phyloP scores from a whole-genome alignment of 2,113 vertebrate species.

The Mobula hypostoma region DNA sequence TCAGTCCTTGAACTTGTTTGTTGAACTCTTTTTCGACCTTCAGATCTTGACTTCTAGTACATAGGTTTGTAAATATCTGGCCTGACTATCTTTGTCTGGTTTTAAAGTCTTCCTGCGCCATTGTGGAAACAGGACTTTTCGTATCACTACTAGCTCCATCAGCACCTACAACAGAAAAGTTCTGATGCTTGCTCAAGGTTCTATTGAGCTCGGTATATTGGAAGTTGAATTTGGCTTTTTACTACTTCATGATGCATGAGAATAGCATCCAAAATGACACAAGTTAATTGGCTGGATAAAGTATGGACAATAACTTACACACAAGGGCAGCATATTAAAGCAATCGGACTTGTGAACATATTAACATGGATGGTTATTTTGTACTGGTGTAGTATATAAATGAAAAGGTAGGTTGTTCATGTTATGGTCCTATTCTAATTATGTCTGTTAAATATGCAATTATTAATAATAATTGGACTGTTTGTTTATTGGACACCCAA shows the following conservation, averaged over 20 bases:
- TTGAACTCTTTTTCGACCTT: too few relatives aligned
- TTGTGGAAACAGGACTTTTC: too few relatives aligned
- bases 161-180: neutral
- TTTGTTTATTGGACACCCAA: too few relatives aligned
- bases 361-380: neutral
- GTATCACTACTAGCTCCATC: too few relatives aligned
- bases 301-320: neutral
- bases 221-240: neutral
- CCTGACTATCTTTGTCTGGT: too few relatives aligned
- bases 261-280: neutral
- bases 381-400: neutral
- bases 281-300: neutral
- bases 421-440: neutral
- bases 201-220: neutral
- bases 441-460: neutral
- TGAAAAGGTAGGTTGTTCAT: neutral
- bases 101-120: too few relatives aligned
- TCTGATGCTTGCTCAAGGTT: neutral
- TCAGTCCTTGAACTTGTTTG: too few relatives aligned
- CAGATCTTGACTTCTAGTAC: too few relatives aligned
- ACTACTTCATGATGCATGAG: neutral
- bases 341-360: neutral
- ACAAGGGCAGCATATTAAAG: neutral
- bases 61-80: too few relatives aligned
- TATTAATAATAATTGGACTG: neutral